These are phyloP conservation scores for Telenomus remus DNA, from an alignment of 1,140 invertebrate genomes.

Conservation along the genomic window DNA sequence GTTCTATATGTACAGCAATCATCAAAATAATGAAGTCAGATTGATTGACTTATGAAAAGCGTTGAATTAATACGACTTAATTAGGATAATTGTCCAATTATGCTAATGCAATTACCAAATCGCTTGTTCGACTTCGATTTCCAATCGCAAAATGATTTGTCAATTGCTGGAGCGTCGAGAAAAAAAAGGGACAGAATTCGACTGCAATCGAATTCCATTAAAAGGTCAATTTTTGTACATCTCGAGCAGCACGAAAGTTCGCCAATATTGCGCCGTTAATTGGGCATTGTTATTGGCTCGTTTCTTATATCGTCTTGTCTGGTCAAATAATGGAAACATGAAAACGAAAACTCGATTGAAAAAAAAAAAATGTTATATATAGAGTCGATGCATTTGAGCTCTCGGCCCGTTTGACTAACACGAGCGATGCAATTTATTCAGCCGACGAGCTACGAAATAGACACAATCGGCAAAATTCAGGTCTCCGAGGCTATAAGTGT, in stretches of 20 bases:
- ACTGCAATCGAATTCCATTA: slow-evolving; percentile 33
- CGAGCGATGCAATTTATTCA: slow-evolving; percentile 55
- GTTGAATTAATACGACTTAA: slow-evolving; percentile 28
- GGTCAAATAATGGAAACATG: slow-evolving; percentile 20
- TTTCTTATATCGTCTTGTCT: slow-evolving; percentile 41
- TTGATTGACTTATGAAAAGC: slow-evolving; percentile 25
- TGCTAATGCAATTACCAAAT: slow-evolving; percentile 45
- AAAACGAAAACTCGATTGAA: slow-evolving; percentile 31
- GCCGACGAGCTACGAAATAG: slow-evolving; percentile 41
- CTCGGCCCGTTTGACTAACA: slow-evolving; percentile 48
- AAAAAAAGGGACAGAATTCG: slow-evolving; percentile 14
- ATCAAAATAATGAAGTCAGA: too few relatives aligned
- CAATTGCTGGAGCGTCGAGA: slow-evolving; percentile 15
- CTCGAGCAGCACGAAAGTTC: slow-evolving; percentile 27
- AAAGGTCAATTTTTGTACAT: slow-evolving; percentile 34
- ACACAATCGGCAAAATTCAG: slow-evolving; percentile 64
- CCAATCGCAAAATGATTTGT: slow-evolving; percentile 19
- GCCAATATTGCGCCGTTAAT: slow-evolving; percentile 30
- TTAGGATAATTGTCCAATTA: slow-evolving; percentile 44
- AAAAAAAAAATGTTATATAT: slow-evolving; percentile 17
- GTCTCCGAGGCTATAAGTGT: slow-evolving; percentile 44
- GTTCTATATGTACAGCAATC: too few relatives aligned
- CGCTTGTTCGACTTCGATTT: slow-evolving; percentile 17
- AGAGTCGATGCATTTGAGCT: slow-evolving; percentile 33
- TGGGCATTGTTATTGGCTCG: slow-evolving; percentile 39